A percentile compares a stretch with the other conserved stretches of the same genome.
Conservation (phyloP, 1,140 invertebrate species). For the Papilio polyxenes region DNA sequence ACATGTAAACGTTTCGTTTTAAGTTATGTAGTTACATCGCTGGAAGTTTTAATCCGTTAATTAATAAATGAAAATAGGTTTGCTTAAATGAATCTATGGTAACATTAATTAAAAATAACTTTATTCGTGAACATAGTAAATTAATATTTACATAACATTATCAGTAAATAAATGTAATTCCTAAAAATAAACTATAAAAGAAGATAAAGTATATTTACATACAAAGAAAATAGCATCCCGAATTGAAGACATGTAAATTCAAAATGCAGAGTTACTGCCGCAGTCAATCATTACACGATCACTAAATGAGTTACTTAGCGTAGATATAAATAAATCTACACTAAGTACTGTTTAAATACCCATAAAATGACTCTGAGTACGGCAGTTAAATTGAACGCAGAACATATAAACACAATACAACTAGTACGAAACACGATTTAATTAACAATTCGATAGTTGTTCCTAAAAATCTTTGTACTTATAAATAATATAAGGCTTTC, state of each 20-base stretch:
- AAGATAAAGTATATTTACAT: constrained; percentile 55
- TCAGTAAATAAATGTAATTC: constrained; percentile 46
- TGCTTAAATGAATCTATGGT: constrained; percentile 57
- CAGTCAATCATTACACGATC: constrained; percentile 20
- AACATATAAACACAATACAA: constrained; percentile 15
- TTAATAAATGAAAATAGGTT: constrained; percentile 55
- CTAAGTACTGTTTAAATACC: not conserved
- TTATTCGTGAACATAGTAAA: constrained; percentile 53
- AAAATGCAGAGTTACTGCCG: constrained; percentile 47
- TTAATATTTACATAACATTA: constrained; percentile 60
- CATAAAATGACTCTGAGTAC: not conserved
- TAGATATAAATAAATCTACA: not conserved
- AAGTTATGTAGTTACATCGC: not conserved
- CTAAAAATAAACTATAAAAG: constrained; percentile 45
- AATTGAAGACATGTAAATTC: constrained; percentile 37
- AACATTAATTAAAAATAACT: constrained; percentile 56
- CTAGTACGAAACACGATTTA: constrained; percentile 12
- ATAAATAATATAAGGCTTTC: constrained; percentile 64
- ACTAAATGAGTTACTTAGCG: not conserved
- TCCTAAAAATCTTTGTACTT: constrained; percentile 64
- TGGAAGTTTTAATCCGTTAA: constrained; percentile 5
- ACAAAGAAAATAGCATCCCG: constrained; percentile 43
- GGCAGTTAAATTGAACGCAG: not conserved
- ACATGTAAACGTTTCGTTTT: not conserved
- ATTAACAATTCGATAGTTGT: constrained; percentile 59